Percentiles rank a stretch among this genome's conserved stretches.
Conservation (phyloP, 2,113 vertebrate species). For the Andinoacara biseriatus region DNA sequence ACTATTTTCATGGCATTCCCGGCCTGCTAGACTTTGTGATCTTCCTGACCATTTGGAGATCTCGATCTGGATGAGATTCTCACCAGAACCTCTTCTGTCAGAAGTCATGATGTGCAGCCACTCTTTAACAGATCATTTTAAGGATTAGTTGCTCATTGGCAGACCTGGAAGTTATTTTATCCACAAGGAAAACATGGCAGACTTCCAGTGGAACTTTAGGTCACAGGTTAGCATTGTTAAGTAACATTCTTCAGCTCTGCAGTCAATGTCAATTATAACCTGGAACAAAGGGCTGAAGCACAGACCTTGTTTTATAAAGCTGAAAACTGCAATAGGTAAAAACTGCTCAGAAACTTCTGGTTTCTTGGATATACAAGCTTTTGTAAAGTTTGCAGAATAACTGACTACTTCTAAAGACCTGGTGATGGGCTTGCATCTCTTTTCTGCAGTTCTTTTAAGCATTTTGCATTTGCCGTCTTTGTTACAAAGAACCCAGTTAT, state of each 20-base stretch:
- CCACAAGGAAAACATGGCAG: conserved; percentile 12
- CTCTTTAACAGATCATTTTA: conserved; percentile 3
- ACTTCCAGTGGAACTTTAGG: background rate
- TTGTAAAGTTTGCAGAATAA: background rate
- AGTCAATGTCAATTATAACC: conserved; percentile 1
- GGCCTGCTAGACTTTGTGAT: background rate
- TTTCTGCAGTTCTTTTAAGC: background rate
- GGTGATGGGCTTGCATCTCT: background rate
- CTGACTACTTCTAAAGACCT: background rate
- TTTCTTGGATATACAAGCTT: background rate
- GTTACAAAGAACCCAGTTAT: background rate
- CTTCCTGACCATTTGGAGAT: background rate
- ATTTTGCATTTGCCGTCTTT: background rate
- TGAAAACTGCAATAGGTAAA: background rate
- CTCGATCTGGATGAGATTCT: background rate
- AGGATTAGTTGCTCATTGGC: conserved; percentile 1
- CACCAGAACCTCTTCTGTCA: background rate
- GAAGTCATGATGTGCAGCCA: background rate
- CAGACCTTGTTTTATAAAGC: background rate
- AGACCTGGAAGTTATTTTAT: conserved; percentile 14
- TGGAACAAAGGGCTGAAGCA: background rate
- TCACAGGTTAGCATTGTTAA: conserved; percentile 12
- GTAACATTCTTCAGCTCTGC: background rate
- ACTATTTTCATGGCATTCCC: background rate
- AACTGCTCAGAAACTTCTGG: background rate